Evolutionary conservation across 2,113 vertebrate species (phyloP).

Genomic region (Struthio camelus): DNA sequence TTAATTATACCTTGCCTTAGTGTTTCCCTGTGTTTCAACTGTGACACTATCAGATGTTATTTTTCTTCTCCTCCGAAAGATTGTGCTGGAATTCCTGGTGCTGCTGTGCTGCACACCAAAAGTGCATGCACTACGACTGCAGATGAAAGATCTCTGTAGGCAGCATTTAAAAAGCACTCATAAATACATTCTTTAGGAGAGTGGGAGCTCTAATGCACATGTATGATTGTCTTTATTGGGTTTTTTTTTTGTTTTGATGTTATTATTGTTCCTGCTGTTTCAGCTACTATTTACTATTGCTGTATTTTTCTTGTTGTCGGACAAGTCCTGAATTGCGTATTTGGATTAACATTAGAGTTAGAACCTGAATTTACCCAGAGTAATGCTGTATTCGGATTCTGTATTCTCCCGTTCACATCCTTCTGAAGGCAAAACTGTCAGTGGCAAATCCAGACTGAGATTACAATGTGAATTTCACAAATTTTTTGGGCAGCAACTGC

Average conservation of each 20-base stretch:
- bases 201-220: not conserved
- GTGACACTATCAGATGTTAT: not conserved
- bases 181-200: slow-evolving; percentile 16
- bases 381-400: not conserved
- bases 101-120: not conserved
- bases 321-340: not conserved
- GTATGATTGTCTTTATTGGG: not conserved
- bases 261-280: not conserved
- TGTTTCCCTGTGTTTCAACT: not conserved
- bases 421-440: not conserved
- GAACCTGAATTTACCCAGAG: not conserved
- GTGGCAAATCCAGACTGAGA: not conserved
- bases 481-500: not conserved
- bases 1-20: not conserved
- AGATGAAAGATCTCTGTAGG: not conserved
- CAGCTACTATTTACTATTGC: not conserved
- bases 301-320: not conserved
- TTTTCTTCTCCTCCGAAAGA: not conserved
- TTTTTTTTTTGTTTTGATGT: not conserved
- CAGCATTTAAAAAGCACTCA: not conserved
- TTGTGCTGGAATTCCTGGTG: not conserved
- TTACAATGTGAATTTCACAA: not conserved
- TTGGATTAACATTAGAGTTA: not conserved
- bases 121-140: not conserved
- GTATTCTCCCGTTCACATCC: not conserved